Percentiles rank a stretch among this genome's conserved stretches.
phyloP scores from a whole-genome alignment of 2,888 invertebrate genomes.

The Agrenia bidenticulata region DNA sequence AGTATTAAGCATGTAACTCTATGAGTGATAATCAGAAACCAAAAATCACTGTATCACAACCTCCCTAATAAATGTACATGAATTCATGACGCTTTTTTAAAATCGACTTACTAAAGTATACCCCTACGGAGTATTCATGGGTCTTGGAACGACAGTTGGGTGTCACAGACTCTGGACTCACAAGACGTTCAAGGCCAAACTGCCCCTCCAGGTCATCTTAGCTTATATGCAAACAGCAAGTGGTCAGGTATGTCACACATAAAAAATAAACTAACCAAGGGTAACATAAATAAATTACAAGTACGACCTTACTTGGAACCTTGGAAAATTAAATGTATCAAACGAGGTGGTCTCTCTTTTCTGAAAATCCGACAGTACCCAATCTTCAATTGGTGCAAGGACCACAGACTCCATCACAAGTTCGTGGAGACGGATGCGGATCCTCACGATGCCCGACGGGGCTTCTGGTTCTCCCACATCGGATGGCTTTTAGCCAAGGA shows the following conservation, averaged over 20 bases:
- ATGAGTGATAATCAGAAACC: too few relatives aligned
- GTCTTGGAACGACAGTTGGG: slow-evolving; percentile 23
- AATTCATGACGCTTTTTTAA: too few relatives aligned
- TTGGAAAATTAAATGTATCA: too few relatives aligned
- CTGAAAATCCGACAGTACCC: slow-evolving; percentile 56
- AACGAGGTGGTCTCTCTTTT: too few relatives aligned
- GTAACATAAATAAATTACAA: too few relatives aligned
- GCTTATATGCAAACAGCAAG: slow-evolving; percentile 29
- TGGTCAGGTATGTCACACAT: slow-evolving; percentile 16
- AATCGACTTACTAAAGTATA: too few relatives aligned
- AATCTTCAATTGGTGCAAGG: slow-evolving; percentile 31
- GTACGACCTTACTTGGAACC: too few relatives aligned
- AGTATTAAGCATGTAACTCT: too few relatives aligned
- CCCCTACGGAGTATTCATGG: slow-evolving; percentile 20
- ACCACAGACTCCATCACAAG: slow-evolving; percentile 73
- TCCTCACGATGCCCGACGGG: slow-evolving; percentile 85
- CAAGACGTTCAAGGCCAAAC: slow-evolving; percentile 35
- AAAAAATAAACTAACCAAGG: too few relatives aligned
- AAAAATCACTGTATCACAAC: too few relatives aligned
- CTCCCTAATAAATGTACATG: too few relatives aligned
- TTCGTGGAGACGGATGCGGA: slow-evolving; percentile 88
- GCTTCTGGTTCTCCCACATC: slow-evolving; percentile 93
- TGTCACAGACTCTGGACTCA: slow-evolving; percentile 38
- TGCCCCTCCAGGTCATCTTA: slow-evolving; percentile 23
- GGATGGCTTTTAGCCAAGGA: slow-evolving; percentile 91